These are phyloP conservation scores for Siniperca undulata DNA, from an alignment of 2,797 vertebrate species.

Conservation along the genomic window DNA sequence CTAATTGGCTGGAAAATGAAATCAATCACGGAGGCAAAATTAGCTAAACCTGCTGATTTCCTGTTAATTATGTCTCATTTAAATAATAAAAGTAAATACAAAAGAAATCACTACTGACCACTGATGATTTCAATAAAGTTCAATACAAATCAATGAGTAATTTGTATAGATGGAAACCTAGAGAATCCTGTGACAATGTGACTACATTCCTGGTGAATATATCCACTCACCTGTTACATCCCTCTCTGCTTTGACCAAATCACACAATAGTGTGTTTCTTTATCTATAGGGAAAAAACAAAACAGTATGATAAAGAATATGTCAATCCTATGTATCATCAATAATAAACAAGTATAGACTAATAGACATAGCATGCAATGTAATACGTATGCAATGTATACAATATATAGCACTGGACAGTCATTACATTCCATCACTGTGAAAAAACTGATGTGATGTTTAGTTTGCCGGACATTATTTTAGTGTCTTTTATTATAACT, in stretches of 20 bases:
- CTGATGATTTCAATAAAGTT: not conserved
- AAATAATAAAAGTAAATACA: not conserved
- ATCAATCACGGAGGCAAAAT: not conserved
- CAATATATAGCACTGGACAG: conserved; percentile 79
- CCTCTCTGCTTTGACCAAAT: conserved; percentile 53
- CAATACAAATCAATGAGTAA: no score
- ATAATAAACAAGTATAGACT: conserved; percentile 1
- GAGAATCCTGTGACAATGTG: not conserved
- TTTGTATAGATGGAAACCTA: not conserved
- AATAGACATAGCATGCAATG: conserved; percentile 88
- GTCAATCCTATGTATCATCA: not conserved
- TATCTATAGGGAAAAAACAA: conserved; percentile 70
- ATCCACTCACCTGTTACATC: conserved; percentile 72
- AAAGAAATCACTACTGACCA: not conserved
- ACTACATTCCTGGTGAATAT: not conserved
- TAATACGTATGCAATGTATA: conserved; percentile 73
- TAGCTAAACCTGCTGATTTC: conserved; percentile 1
- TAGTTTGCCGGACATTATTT: conserved; percentile 94
- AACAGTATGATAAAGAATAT: conserved; percentile 42
- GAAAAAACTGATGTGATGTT: conserved; percentile 92
- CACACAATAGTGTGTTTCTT: conserved; percentile 54
- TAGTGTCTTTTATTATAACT: conserved; percentile 93
- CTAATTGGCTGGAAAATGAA: conserved; percentile 6
- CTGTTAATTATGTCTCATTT: conserved; percentile 7
- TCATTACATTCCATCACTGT: conserved; percentile 87